phyloP scores from a whole-genome alignment of 1,140 invertebrate genomes.

The Pachyrhynchus sulphureomaculatus region DNA sequence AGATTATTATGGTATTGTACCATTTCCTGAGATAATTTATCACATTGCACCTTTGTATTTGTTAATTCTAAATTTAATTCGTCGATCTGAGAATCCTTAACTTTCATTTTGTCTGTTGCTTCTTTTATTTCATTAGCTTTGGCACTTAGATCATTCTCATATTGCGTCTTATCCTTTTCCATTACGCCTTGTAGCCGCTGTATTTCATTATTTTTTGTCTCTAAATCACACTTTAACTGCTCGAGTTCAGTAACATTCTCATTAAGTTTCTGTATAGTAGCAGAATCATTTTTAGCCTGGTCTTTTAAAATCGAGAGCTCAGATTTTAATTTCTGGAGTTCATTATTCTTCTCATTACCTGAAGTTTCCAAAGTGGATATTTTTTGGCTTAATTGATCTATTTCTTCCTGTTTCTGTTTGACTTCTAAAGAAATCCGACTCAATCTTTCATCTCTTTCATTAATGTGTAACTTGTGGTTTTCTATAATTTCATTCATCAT shows the following conservation, averaged over 20 bases:
- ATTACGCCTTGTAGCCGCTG: neutral
- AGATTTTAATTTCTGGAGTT: neutral
- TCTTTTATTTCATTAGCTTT: conserved; percentile 6
- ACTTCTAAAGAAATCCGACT: conserved; percentile 53
- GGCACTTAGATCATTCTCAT: conserved; percentile 9
- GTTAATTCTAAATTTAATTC: conserved; percentile 10
- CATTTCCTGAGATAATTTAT: conserved; percentile 19
- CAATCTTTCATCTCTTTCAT: conserved; percentile 53
- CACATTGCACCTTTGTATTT: neutral
- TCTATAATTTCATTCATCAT: conserved; percentile 10
- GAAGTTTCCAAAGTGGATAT: neutral
- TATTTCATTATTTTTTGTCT: conserved; percentile 13
- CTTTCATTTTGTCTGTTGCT: neutral
- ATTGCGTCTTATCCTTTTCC: neutral
- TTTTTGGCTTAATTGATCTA: neutral
- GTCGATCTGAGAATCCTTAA: conserved; percentile 4
- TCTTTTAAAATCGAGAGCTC: neutral
- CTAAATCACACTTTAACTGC: neutral
- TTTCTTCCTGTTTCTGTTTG: conserved; percentile 50
- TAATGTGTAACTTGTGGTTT: conserved; percentile 22
- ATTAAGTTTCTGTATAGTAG: conserved; percentile 8
- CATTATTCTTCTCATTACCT: neutral
- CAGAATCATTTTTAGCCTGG: neutral
- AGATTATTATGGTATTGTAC: conserved; percentile 22
- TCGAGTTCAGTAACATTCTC: conserved; percentile 1